Evolutionary conservation across 2,113 vertebrate species (phyloP).

Genomic region (Mus pahari): DNA sequence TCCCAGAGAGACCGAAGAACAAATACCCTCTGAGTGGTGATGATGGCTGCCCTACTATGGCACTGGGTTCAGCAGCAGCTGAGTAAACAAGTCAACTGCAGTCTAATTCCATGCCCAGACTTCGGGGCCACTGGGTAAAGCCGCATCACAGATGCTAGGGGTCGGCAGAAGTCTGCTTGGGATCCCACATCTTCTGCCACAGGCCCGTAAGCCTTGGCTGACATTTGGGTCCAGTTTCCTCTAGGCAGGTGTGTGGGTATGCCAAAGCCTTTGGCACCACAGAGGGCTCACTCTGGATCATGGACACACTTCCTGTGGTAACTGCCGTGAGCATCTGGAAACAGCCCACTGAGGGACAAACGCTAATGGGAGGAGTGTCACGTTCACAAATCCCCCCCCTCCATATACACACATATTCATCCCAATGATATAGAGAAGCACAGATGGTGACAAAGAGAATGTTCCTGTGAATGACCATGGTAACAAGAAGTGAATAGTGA

Average conservation of each 20-base stretch:
- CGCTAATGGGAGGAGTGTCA: neutral
- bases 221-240: neutral
- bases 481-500: neutral
- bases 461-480: neutral
- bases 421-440: neutral
- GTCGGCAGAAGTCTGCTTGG: neutral
- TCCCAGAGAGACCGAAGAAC: neutral
- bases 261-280: neutral
- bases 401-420: neutral
- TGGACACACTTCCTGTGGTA: neutral
- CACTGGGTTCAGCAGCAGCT: slow-evolving; percentile 50
- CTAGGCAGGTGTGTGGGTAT: neutral
- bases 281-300: neutral
- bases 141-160: neutral
- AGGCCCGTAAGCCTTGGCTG: neutral
- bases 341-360: neutral
- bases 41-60: neutral
- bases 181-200: neutral
- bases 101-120: slow-evolving; percentile 41
- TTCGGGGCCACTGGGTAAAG: neutral
- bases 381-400: neutral
- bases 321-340: neutral
- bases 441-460: slow-evolving; percentile 26
- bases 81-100: slow-evolving; percentile 48
- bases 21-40: neutral